Base-by-base conservation (phyloP, 2,113 vertebrate genomes). In the Gallinago jamesoni region DNA sequence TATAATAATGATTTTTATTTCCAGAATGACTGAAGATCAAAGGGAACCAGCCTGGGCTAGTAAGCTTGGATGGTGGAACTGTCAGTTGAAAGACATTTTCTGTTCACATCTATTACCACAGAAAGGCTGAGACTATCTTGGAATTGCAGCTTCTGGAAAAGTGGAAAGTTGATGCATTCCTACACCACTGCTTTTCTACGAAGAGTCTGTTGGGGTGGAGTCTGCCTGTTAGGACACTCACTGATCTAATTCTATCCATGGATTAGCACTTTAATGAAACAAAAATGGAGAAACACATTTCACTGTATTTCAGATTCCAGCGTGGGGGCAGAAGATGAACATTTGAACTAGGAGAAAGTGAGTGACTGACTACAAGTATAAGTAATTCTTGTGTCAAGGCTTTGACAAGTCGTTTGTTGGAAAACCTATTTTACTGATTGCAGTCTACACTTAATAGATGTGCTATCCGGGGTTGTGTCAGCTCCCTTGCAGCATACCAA, bases 331-430 rank as follows among this genome's bases (percentile, higher is more conserved):
- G 37, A 87, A 93, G 37, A 88, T 39, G 48, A 85, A 27, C 33
- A 72, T 89, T 95, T 95, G 85, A 87, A 96, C 86, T 70, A 21
- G 59, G 47, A 75, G 41, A 80, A 84, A 94, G 50, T 69, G 89
- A 97, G 53, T 87, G 68, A 89, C 72, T 97, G 78, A 96, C 56
- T 97, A 95, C 53, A 87, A 93, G 88, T 31, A 45, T 81, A 96
- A 96, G 90, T 93, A 95, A 98, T 91, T 95, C 89, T 81, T 85
- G 43, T 94, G 82, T 92, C 78, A 96, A 95, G 55, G 21, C 28
- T 97, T 96, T 97, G 93, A 96, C 81, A 95, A 94, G 89, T 88
- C 30, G 10, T 92, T 97, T 97, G 96, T 93, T 96, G 59, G 76
- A 93, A 97, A 96, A 86, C 47, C 50, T 90, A 62, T 96, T 97